Evolutionary conservation across 1,140 invertebrate genomes (phyloP).

Genomic region (Eurytemora carolleeae): DNA sequence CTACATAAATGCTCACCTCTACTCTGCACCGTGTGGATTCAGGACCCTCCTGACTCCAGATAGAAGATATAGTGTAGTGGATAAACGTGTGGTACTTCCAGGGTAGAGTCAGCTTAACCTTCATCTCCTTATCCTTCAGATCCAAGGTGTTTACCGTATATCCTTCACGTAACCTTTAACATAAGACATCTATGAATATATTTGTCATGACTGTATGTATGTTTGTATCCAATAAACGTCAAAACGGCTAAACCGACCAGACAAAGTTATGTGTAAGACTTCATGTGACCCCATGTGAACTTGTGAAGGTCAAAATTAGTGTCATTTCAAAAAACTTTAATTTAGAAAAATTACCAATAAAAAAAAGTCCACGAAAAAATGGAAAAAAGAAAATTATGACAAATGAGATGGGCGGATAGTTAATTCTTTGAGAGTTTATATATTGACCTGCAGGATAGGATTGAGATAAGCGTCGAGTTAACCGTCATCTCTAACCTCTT

Average conservation of each 20-base stretch:
- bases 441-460: background rate
- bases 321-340: too few relatives aligned
- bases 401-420: too few relatives aligned
- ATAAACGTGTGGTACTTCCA: constrained; percentile 54
- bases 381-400: too few relatives aligned
- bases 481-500: background rate
- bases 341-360: too few relatives aligned
- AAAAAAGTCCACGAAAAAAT: too few relatives aligned
- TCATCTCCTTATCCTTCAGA: constrained; percentile 34
- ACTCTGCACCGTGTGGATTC: constrained; percentile 36
- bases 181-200: constrained; percentile 44
- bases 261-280: too few relatives aligned
- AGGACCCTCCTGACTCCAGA: constrained; percentile 33
- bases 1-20: constrained; percentile 32
- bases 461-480: background rate
- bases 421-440: too few relatives aligned
- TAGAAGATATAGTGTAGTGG: constrained; percentile 40
- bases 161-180: constrained; percentile 53
- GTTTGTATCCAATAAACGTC: too few relatives aligned
- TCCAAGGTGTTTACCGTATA: constrained; percentile 45
- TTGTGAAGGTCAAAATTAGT: too few relatives aligned
- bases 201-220: too few relatives aligned
- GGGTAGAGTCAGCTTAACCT: constrained; percentile 44
- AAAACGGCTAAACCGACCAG: too few relatives aligned
- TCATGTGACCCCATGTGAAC: too few relatives aligned